Conservation (phyloP, 2,888 invertebrate species). For the Dasysyrphus tricinctus region DNA sequence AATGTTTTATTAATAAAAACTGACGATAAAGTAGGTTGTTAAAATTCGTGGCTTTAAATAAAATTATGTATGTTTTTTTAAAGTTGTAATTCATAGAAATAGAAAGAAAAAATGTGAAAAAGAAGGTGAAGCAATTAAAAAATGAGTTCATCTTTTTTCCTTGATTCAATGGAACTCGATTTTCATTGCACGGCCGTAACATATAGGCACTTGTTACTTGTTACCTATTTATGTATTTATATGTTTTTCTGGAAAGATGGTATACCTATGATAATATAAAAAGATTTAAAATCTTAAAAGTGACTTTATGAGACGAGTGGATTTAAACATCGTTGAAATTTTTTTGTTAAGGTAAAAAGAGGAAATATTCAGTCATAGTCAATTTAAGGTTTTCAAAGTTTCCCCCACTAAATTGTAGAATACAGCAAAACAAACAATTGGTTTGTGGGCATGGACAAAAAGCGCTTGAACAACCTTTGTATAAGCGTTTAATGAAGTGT, state of each 20-base stretch:
- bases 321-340: not conserved
- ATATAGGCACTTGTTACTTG: not conserved
- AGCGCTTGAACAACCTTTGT: too few species aligned
- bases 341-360: too few species aligned
- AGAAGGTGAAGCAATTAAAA: constrained; percentile 1
- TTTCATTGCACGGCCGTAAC: not conserved
- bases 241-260: not conserved
- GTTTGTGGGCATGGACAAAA: too few species aligned
- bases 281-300: not conserved
- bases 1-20: not conserved
- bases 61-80: not conserved
- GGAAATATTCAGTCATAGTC: too few species aligned
- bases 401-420: too few species aligned
- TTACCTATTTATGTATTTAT: too few species aligned
- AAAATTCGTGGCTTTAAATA: not conserved
- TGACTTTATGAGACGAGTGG: not conserved
- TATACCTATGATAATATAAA: not conserved
- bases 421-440: too few species aligned
- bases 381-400: too few species aligned
- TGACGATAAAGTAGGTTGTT: not conserved
- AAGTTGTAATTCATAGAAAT: not conserved
- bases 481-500: too few species aligned
- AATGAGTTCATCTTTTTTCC: not conserved
- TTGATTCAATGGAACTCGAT: not conserved
- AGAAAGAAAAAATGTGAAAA: not conserved